These are phyloP conservation scores for Gracilinanus agilis DNA, from an alignment of 2,113 vertebrate genomes.

Conservation along the genomic window DNA sequence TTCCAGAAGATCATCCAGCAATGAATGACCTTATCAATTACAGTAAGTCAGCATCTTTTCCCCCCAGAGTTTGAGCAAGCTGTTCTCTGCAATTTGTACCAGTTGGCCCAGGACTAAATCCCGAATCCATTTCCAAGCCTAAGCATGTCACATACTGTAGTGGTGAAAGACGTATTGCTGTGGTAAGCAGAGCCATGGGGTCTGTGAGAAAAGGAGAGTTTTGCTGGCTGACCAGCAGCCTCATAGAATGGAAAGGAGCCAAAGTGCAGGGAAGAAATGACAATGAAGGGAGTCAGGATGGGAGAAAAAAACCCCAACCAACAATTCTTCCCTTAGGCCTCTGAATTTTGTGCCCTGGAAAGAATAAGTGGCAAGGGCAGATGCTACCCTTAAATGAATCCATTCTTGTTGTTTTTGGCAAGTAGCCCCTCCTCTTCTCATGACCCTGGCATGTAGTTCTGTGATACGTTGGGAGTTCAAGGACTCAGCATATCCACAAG, in stretches of 20 bases:
- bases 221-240: slow-evolving; percentile 56
- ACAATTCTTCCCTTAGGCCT: neutral
- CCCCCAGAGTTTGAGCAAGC: slow-evolving; percentile 65
- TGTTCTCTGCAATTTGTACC: slow-evolving; percentile 60
- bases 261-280: neutral
- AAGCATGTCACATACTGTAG: slow-evolving; percentile 31
- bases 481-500: slow-evolving; percentile 11
- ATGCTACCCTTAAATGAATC: slow-evolving; percentile 34
- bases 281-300: neutral
- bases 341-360: slow-evolving; percentile 7
- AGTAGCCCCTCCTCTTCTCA: neutral
- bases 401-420: slow-evolving; percentile 45
- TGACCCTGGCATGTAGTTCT: neutral
- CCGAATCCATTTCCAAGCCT: slow-evolving; percentile 64
- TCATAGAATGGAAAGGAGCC: neutral
- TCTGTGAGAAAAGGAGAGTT: slow-evolving; percentile 21
- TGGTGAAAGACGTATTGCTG: slow-evolving; percentile 56
- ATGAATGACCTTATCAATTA: slow-evolving; percentile 78
- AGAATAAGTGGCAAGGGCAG: neutral
- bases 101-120: slow-evolving; percentile 59
- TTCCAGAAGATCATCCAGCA: slow-evolving; percentile 67
- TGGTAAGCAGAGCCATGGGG: slow-evolving; percentile 42
- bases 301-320: neutral
- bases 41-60: slow-evolving; percentile 67
- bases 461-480: neutral